These are phyloP conservation scores for Drosophila buzzatii DNA, from an alignment of 2,888 invertebrate genomes.

Conservation along the genomic window DNA sequence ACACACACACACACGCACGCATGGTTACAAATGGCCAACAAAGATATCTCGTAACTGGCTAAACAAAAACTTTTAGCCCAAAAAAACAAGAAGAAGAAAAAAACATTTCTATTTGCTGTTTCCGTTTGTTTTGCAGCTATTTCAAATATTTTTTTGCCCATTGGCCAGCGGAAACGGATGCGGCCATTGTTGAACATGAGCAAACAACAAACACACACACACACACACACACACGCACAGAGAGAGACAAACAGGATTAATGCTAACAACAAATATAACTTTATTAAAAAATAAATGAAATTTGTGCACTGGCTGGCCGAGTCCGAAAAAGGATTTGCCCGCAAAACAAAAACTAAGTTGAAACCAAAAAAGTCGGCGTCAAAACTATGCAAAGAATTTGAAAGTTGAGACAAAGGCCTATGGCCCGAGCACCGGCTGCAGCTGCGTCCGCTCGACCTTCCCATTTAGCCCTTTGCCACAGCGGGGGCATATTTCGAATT, in stretches of 20 bases:
- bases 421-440: slow-evolving; percentile 14
- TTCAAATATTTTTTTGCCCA: slow-evolving; percentile 60
- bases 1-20: slow-evolving; percentile 30
- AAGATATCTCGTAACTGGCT: slow-evolving; percentile 64
- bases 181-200: slow-evolving; percentile 76
- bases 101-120: slow-evolving; percentile 72
- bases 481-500: slow-evolving; percentile 61
- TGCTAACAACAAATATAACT: slow-evolving; percentile 80
- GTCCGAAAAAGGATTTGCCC: slow-evolving; percentile 54
- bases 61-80: slow-evolving; percentile 51
- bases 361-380: slow-evolving; percentile 16
- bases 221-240: slow-evolving; percentile 27
- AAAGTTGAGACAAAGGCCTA: slow-evolving; percentile 64
- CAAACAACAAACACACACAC: slow-evolving; percentile 44
- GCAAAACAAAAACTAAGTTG: slow-evolving; percentile 51
- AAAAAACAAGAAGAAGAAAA: slow-evolving; percentile 23
- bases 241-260: slow-evolving; percentile 56
- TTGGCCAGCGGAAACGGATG: slow-evolving; percentile 75
- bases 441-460: slow-evolving; percentile 16
- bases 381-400: slow-evolving; percentile 73
- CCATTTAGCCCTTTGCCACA: slow-evolving; percentile 39
- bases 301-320: slow-evolving; percentile 55
- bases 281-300: slow-evolving; percentile 80
- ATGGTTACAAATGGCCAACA: slow-evolving; percentile 32
- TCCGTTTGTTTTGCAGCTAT: slow-evolving; percentile 70